phyloP scores from a whole-genome alignment of 2,888 invertebrate species.

The Xestia rhomboidea region DNA sequence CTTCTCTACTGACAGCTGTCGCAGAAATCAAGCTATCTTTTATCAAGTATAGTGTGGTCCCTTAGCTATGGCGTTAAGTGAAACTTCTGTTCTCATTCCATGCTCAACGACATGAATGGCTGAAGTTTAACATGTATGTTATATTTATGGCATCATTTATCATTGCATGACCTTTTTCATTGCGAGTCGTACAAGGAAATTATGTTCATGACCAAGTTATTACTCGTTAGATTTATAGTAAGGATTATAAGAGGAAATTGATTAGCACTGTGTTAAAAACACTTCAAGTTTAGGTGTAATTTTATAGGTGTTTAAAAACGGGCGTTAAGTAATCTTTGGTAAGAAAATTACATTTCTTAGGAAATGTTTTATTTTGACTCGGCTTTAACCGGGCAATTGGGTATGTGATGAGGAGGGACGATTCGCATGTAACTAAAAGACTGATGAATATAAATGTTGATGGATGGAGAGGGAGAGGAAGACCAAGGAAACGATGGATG shows the following conservation, averaged over 20 bases:
- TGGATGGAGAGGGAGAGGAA: too few relatives aligned
- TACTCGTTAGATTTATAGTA: constrained; percentile 51
- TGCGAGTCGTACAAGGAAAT: constrained; percentile 56
- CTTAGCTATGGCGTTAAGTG: background rate
- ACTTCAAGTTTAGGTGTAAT: background rate
- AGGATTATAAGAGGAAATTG: constrained; percentile 40
- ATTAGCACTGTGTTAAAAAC: constrained; percentile 29
- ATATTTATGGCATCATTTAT: constrained; percentile 56
- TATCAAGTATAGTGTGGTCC: too few relatives aligned
- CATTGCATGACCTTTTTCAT: constrained; percentile 59
- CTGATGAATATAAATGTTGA: too few relatives aligned
- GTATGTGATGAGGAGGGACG: background rate
- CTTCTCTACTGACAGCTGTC: too few relatives aligned
- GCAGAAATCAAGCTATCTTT: too few relatives aligned
- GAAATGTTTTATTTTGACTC: background rate
- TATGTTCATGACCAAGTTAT: constrained; percentile 61
- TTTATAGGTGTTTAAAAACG: background rate
- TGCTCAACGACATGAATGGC: background rate
- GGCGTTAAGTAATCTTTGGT: background rate
- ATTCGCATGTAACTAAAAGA: background rate
- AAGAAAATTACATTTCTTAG: background rate
- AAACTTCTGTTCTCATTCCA: constrained; percentile 25
- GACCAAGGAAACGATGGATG: too few relatives aligned
- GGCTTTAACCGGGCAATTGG: too few relatives aligned
- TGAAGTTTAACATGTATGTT: constrained; percentile 50